Conservation (phyloP, 2,888 invertebrate species). For the Bombylius discolor region DNA sequence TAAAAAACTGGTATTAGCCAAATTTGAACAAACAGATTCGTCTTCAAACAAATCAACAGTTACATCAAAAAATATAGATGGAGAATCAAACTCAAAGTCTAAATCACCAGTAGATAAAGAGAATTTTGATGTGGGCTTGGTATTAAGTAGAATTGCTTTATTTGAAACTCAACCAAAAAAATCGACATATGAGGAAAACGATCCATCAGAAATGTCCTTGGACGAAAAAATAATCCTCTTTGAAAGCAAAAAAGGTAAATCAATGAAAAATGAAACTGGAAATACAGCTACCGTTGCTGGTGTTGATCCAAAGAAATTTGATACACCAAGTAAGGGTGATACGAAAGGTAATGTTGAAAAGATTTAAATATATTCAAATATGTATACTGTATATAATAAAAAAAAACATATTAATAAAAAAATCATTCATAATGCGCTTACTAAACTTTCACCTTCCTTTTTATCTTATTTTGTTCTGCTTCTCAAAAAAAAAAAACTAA, state of each 20-base stretch:
- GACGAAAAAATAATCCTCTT: conserved; percentile 78
- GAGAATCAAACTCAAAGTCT: conserved; percentile 23
- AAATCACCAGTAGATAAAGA: conserved; percentile 34
- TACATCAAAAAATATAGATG: no score
- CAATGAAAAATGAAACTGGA: conserved; percentile 21
- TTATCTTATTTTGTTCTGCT: no score
- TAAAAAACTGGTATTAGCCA: conserved; percentile 19
- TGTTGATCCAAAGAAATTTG: conserved; percentile 11
- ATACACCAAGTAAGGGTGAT: no score
- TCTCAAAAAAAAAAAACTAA: no score
- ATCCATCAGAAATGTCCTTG: conserved; percentile 73
- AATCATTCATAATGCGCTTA: no score
- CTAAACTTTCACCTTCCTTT: no score
- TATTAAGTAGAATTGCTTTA: conserved; percentile 48
- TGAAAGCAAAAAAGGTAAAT: conserved; percentile 63
- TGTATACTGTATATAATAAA: no score
- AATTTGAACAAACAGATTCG: conserved; percentile 16
- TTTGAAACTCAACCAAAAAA: no score
- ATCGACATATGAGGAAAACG: conserved; percentile 40
- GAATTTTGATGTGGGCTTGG: conserved; percentile 36
- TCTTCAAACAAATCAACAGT: no score
- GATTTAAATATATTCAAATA: no score
- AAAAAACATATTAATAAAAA: no score
- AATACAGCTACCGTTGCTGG: conserved; percentile 17
- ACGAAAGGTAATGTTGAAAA: no score